These are phyloP conservation scores for Ecliptopera silaceata DNA, from an alignment of 2,888 invertebrate genomes.

Conservation along the genomic window DNA sequence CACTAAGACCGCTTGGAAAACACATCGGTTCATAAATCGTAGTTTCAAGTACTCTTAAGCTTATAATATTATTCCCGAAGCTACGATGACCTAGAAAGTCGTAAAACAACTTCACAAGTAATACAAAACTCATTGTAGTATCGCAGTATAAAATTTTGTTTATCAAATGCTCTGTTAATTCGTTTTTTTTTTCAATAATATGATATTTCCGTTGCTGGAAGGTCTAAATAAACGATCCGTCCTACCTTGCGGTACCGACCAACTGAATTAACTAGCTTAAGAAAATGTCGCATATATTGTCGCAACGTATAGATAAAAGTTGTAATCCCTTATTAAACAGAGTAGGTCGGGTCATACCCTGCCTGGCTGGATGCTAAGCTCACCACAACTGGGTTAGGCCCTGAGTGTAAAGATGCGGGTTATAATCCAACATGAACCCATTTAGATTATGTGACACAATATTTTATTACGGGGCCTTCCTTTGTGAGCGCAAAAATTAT, in stretches of 20 bases:
- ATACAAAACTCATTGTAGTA: neutral
- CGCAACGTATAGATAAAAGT: neutral
- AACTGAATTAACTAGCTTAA: slow-evolving; percentile 4
- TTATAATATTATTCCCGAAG: slow-evolving; percentile 10
- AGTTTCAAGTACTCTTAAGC: slow-evolving; percentile 19
- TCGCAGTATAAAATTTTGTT: neutral
- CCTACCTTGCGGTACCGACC: neutral
- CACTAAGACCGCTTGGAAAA: slow-evolving; percentile 9
- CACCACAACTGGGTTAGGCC: slow-evolving; percentile 6
- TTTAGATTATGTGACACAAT: slow-evolving; percentile 16
- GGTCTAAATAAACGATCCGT: neutral
- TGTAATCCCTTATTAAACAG: slow-evolving; percentile 5
- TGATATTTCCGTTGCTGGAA: neutral
- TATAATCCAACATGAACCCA: slow-evolving; percentile 16
- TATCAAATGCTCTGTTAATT: too few species aligned
- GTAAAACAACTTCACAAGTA: neutral
- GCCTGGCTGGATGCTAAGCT: neutral
- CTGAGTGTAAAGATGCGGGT: slow-evolving; percentile 20
- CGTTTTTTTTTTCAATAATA: too few species aligned
- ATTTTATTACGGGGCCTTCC: slow-evolving; percentile 9
- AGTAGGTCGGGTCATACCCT: slow-evolving; percentile 3
- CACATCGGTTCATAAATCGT: slow-evolving; percentile 16
- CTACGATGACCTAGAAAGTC: slow-evolving; percentile 10
- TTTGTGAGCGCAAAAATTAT: slow-evolving; percentile 5
- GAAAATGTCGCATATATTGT: slow-evolving; percentile 8